Evolutionary conservation across 2,113 vertebrate species (phyloP).

Genomic region (Oreochromis niloticus): DNA sequence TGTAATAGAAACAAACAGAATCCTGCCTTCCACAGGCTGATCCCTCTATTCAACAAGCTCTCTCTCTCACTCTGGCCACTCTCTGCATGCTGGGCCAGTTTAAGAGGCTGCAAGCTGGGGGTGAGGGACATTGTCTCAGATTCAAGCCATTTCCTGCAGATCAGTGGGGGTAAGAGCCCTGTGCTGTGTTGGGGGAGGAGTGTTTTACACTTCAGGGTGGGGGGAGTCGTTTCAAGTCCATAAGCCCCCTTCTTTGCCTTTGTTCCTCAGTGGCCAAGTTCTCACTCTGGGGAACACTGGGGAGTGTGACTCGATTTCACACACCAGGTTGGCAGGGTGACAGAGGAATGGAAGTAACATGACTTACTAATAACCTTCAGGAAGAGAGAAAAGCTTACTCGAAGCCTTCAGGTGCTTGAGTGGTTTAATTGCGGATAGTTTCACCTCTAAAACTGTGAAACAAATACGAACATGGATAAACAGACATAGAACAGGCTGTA

Average conservation of each 20-base stretch:
- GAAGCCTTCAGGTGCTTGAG: constrained; percentile 30
- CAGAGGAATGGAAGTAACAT: constrained; percentile 60
- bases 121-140: constrained; percentile 73
- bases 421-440: constrained; percentile 23
- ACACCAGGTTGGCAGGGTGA: constrained; percentile 63
- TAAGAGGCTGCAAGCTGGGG: constrained; percentile 63
- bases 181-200: constrained; percentile 71
- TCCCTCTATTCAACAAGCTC: constrained; percentile 65
- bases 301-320: constrained; percentile 74
- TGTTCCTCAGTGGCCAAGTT: constrained; percentile 73
- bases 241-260: constrained; percentile 75
- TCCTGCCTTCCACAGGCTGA: constrained; percentile 64
- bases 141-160: constrained; percentile 77
- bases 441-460: constrained; percentile 20
- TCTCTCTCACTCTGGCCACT: constrained; percentile 61
- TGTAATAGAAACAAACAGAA: constrained; percentile 72
- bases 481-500: background rate
- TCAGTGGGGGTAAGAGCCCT: constrained; percentile 71
- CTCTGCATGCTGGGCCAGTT: constrained; percentile 70
- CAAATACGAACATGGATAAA: background rate
- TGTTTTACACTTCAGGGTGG: constrained; percentile 75
- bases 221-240: constrained; percentile 74
- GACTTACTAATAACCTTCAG: constrained; percentile 67
- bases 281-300: constrained; percentile 66
- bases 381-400: constrained; percentile 34